Evolutionary conservation across 2,888 invertebrate genomes (phyloP).

Genomic region (Liposcelis brunnea): DNA sequence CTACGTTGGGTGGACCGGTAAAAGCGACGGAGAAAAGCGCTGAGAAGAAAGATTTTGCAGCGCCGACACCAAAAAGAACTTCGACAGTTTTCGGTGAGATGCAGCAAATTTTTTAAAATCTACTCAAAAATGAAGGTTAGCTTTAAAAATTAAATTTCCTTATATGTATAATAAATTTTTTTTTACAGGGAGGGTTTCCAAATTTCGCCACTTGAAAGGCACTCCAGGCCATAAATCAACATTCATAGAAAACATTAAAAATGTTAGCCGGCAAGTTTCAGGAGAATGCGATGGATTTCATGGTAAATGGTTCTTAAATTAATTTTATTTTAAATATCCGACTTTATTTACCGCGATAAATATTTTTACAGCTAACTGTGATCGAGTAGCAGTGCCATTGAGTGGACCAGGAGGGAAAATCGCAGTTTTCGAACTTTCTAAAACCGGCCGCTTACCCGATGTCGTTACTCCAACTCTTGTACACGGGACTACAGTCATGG

Average conservation of each 20-base stretch:
- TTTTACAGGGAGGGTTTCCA: conserved; percentile 57
- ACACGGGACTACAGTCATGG: conserved; percentile 76
- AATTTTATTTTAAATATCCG: conserved; percentile 11
- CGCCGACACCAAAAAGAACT: conserved; percentile 60
- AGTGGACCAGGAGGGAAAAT: conserved; percentile 83
- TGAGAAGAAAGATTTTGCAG: conserved; percentile 22
- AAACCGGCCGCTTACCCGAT: conserved; percentile 58
- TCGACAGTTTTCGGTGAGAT: conserved; percentile 71
- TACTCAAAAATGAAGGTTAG: conserved; percentile 4
- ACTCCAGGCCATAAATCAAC: conserved; percentile 78
- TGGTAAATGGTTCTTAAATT: conserved; percentile 32
- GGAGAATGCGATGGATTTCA: conserved; percentile 91
- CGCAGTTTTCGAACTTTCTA: conserved; percentile 64
- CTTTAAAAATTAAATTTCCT: conserved; percentile 20
- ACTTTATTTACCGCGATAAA: conserved; percentile 6
- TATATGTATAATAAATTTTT: conserved; percentile 9
- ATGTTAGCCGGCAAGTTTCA: conserved; percentile 77
- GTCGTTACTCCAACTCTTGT: conserved; percentile 75
- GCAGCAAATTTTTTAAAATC: too few relatives aligned
- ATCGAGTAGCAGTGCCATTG: conserved; percentile 76
- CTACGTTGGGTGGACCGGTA: too few relatives aligned
- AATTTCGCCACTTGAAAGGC: conserved; percentile 84
- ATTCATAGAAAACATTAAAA: conserved; percentile 81
- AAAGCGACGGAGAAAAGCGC: background rate
- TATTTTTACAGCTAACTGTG: conserved; percentile 49